Base-by-base conservation (phyloP, 23 tunicate species). In the Clavelina lepadiformis region DNA sequence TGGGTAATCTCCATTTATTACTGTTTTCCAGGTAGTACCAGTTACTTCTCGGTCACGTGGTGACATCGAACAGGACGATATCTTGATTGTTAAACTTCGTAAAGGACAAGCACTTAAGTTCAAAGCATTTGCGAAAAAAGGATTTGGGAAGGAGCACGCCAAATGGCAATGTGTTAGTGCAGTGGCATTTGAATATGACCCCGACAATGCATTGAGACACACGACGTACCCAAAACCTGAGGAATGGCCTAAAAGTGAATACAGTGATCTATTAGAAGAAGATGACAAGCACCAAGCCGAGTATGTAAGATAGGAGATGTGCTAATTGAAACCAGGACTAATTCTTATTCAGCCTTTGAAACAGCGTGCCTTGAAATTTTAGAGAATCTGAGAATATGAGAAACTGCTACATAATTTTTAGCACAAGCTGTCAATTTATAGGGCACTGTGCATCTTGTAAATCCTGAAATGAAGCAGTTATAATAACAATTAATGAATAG, bases 181-280 rank as follows among this genome's bases (percentile, higher is more conserved):
- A 6, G 83, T 86, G 45, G 96, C 94, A 2, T 94, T 94, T 31
- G 99, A 94, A 61, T 94, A 94, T 46, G 99, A 94, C 46, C 99
- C 99, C 18, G 99, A 94, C 73, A 94, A 94, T 51, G 82, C 99
- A 20, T 34, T 94, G 35, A 47, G 99, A 1, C 99, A 94, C 67
- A 94, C 99, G 24, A 94, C 99, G 3, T 94, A 67, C 51, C 99
- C 99, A 0, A 94, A 94, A 49, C 99, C 99, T 22, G 99, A 94
- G 49, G 99, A 94, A 54, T 94, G 99, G 99, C 99, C 99, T 3
- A 86, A 83, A 56, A 86, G 96, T 56, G 95, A 86, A 56, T 76
- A 82, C 56, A 68, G 79, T 4, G 99, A 86, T 44, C 68, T 94
- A 32, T 63, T 68, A 26, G 99, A 94, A 0, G 99, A 94, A 11